A percentile compares a stretch with the other conserved stretches of the same genome.
Evolutionary conservation across 2,113 vertebrate species (phyloP).

Genomic region (Plestiodon gilberti): DNA sequence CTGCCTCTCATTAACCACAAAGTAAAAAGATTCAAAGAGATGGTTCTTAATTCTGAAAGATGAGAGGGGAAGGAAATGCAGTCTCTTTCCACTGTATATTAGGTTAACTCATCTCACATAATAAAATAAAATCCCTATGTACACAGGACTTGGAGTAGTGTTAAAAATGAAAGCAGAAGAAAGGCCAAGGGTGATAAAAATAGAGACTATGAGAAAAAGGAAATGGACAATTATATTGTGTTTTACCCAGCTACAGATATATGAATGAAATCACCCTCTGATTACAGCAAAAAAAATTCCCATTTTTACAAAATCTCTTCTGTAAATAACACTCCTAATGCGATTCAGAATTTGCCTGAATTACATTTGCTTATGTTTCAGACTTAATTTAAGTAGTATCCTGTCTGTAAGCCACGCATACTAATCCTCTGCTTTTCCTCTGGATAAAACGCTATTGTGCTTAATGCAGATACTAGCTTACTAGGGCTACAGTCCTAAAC

Average conservation of each 20-base stretch:
- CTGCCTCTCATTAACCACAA: background rate
- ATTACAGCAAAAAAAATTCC: background rate
- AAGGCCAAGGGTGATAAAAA: accelerated
- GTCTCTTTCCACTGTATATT: background rate
- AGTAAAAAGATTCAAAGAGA: background rate
- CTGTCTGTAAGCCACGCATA: background rate
- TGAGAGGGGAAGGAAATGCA: background rate
- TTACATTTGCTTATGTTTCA: slow-evolving; percentile 30
- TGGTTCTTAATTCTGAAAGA: background rate
- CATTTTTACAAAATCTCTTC: background rate
- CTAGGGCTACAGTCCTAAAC: background rate
- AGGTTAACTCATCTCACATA: background rate
- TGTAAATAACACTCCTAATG: slow-evolving; percentile 6
- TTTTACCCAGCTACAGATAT: background rate
- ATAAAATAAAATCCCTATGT: background rate
- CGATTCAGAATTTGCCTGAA: slow-evolving; percentile 17
- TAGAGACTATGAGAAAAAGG: background rate
- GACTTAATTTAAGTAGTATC: slow-evolving; percentile 31
- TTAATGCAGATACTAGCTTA: slow-evolving; percentile 60
- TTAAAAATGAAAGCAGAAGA: background rate
- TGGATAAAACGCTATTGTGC: slow-evolving; percentile 44
- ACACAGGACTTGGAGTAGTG: background rate
- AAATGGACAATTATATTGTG: background rate
- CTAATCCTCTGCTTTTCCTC: slow-evolving; percentile 56
- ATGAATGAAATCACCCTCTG: slow-evolving; percentile 16